phyloP scores from a whole-genome alignment of 1,140 invertebrate species.

The Chionoecetes opilio region DNA sequence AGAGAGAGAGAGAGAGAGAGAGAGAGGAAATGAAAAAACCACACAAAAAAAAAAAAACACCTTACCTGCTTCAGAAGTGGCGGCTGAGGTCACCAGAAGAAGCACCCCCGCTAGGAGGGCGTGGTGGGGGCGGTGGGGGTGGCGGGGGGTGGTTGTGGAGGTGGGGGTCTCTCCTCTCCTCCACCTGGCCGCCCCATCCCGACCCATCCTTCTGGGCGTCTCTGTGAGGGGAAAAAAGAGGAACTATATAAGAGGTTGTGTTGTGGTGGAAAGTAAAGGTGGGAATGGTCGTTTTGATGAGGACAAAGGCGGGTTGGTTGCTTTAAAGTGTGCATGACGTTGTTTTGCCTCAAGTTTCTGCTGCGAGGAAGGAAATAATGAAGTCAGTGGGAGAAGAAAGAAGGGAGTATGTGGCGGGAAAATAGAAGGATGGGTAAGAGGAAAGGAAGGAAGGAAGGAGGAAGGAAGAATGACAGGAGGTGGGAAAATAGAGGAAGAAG shows the following conservation, averaged over 20 bases:
- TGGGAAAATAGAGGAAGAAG: too few species aligned
- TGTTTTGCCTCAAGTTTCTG: too few species aligned
- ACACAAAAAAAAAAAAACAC: not conserved
- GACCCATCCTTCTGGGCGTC: not conserved
- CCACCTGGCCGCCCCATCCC: not conserved
- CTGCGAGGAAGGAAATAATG: not conserved
- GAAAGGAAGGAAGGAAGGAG: too few species aligned
- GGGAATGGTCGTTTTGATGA: too few species aligned
- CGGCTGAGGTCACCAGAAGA: not conserved
- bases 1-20: too few species aligned
- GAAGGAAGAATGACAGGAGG: too few species aligned
- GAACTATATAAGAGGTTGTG: too few species aligned
- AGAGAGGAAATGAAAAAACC: too few species aligned
- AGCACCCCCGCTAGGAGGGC: not conserved
- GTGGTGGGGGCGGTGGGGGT: not conserved
- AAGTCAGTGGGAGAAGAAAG: not conserved
- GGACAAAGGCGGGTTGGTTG: too few species aligned
- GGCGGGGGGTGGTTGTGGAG: not conserved
- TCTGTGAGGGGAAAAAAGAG: not conserved
- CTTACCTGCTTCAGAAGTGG: conserved; percentile 25
- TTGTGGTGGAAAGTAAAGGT: too few species aligned
- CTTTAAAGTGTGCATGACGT: too few species aligned
- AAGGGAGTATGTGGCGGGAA: not conserved
- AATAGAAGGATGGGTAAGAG: too few species aligned
- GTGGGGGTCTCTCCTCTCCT: not conserved